Base-by-base conservation (phyloP, 2,888 invertebrate species). In the Neuroscelio doddi region DNA sequence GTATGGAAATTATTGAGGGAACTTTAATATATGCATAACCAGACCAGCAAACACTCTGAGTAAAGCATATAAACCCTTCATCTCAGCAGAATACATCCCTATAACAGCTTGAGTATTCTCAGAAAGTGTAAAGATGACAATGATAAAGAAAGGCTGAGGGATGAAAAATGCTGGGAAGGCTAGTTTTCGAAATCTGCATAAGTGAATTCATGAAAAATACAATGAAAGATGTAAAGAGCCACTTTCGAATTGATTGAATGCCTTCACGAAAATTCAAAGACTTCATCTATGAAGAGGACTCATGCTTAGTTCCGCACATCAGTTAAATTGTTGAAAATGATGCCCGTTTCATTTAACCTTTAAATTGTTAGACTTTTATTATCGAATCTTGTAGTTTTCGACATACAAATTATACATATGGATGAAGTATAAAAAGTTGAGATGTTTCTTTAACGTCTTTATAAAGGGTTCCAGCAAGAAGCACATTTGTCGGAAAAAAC, bases 11-110 rank as follows among this genome's bases (percentile, higher is more conserved):
- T 74, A 50, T 64, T 71, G 67, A 74, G 77, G 77, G 75, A 67
- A 73, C 58, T 53, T 70, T 79, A 82, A 82, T 82, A 53, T 80
- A 83, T 83, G 77, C 80, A 74, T 67, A 77, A 82, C 78, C 72
- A 76, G 71, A 78, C 61, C 65, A 70, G 79, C 70, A 81, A 82
- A 80, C 80, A 82, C 82, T 83, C 66, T 73, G 75, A 74, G 70
- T 64, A 74, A 34, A 76, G 74, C 70, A 64, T 74, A 69, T 71
- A 76, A 71, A 69, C 71, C 74, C 78, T 82, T 74, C 67, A 69
- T 72, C 74, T 49, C 32, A 68, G 68, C 63, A 61, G 63, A 69
- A 70, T 67, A 68, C 59, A 55, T 58, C 63, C 64, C 65, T 72
- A 56, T 68, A 59, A 57, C 64, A 61, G 67, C 69, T 64, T 53